These are phyloP conservation scores for Acanthoscelides obtectus DNA, from an alignment of 2,888 invertebrate genomes.

Conservation along the genomic window DNA sequence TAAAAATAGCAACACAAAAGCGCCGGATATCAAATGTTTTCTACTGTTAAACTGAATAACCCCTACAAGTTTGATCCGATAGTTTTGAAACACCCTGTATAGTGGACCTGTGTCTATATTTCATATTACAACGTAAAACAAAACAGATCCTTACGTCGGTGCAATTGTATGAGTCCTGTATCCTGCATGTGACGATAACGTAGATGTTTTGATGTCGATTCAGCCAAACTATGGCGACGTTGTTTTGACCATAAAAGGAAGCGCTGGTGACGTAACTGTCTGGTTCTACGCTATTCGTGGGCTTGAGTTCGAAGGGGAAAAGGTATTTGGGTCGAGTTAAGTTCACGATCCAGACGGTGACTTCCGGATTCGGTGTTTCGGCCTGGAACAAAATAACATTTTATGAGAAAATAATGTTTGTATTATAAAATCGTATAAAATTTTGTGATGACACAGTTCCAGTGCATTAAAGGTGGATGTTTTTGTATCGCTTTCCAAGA, in stretches of 20 bases:
- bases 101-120: no score
- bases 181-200: slow-evolving; percentile 72
- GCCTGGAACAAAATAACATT: slow-evolving; percentile 52
- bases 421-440: no score
- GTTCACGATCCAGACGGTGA: slow-evolving; percentile 71
- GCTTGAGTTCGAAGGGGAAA: slow-evolving; percentile 62
- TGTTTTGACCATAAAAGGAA: slow-evolving; percentile 63
- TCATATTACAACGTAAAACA: no score
- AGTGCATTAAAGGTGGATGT: no score
- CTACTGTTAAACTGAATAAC: no score
- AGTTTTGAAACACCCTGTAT: no score
- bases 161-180: slow-evolving; percentile 63
- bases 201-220: slow-evolving; percentile 82
- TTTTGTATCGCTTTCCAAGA: no score
- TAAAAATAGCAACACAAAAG: no score
- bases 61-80: no score
- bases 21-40: no score
- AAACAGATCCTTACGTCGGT: slow-evolving; percentile 69
- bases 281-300: slow-evolving; percentile 49
- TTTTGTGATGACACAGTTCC: no score
- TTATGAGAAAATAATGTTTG: no score
- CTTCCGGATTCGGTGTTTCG: slow-evolving; percentile 73
- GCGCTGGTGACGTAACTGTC: slow-evolving; percentile 68
- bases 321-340: slow-evolving; percentile 66
- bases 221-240: slow-evolving; percentile 68